Conservation (phyloP, 2,888 invertebrate species). For the Drepanosiphum platanoidis region DNA sequence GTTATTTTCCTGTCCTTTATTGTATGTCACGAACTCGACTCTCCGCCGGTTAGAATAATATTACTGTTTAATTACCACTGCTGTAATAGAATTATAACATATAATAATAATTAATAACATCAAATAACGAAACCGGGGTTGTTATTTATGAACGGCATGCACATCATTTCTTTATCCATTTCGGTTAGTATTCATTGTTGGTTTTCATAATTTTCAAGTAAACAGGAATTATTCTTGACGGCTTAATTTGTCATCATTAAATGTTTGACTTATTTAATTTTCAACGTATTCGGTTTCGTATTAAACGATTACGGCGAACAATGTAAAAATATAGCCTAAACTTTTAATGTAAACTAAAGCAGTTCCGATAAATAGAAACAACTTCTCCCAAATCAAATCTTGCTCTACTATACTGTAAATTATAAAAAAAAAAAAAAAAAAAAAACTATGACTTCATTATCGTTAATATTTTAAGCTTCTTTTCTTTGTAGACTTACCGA, state of each 20-base stretch:
- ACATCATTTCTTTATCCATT: slow-evolving; percentile 8
- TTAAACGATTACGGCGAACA: no score
- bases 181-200: neutral
- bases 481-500: neutral
- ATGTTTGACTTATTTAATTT: neutral
- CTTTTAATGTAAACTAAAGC: no score
- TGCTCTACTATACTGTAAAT: no score
- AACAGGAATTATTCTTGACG: slow-evolving; percentile 15
- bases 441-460: neutral
- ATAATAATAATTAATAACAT: slow-evolving; percentile 43
- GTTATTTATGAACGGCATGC: slow-evolving; percentile 52
- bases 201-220: neutral
- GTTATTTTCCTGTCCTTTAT: neutral
- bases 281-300: neutral
- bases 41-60: neutral
- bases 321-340: neutral
- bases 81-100: slow-evolving; percentile 21
- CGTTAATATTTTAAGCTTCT: neutral
- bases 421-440: no score
- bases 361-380: neutral
- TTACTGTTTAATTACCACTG: neutral
- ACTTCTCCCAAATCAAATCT: no score
- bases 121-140: slow-evolving; percentile 1
- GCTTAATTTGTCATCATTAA: slow-evolving; percentile 31
- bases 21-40: slow-evolving; percentile 41